Percentiles rank a stretch among this genome's conserved stretches.
Conservation (phyloP, 2,113 vertebrate species). For the Perognathus longimembris region DNA sequence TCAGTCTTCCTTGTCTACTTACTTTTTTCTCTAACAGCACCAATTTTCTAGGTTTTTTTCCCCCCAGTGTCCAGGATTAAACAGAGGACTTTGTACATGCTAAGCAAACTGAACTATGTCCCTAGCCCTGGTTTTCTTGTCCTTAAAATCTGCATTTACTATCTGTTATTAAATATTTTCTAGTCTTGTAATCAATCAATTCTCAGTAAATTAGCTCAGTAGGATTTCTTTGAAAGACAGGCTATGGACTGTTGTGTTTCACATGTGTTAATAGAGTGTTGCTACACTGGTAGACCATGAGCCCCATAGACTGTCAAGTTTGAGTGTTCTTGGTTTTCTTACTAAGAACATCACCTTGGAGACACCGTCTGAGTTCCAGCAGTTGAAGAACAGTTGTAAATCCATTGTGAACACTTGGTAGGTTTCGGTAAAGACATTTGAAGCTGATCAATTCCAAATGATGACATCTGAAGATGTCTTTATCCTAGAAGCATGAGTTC, state of each 20-base stretch:
- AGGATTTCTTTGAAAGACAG: background rate
- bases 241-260: background rate
- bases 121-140: background rate
- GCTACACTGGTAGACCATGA: background rate
- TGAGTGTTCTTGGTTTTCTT: background rate
- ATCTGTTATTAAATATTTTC: background rate
- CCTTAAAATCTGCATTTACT: background rate
- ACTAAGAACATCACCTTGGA: background rate
- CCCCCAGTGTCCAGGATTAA: background rate
- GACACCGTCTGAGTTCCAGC: background rate
- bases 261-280: background rate
- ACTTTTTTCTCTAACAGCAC: background rate
- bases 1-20: background rate
- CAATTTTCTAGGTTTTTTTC: background rate
- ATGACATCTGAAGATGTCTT: background rate
- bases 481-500: background rate
- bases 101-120: background rate
- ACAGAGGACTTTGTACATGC: background rate
- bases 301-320: background rate
- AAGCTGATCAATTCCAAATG: background rate
- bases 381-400: background rate
- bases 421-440: background rate
- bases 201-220: background rate
- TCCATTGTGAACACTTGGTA: background rate
- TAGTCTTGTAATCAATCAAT: background rate